Evolutionary conservation across 2,797 vertebrate species (phyloP).

Genomic region (Dendrocincla fuliginosa): DNA sequence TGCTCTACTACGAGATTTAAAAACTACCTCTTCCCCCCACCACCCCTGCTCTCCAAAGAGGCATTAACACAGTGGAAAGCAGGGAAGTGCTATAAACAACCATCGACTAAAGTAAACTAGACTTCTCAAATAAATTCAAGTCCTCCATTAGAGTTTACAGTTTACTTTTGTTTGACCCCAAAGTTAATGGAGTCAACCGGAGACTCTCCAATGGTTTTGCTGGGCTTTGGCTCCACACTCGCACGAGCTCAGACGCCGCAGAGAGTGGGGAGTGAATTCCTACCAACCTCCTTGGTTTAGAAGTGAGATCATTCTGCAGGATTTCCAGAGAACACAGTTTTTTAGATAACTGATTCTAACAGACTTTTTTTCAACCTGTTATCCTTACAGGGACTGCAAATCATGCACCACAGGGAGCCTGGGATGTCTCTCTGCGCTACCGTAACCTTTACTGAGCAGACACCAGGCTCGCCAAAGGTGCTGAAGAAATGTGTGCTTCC

Average conservation of each 20-base stretch:
- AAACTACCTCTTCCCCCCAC: neutral
- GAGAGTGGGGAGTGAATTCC: neutral
- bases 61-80: slow-evolving; percentile 19
- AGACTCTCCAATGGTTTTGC: slow-evolving; percentile 15
- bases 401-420: neutral
- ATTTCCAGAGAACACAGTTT: neutral
- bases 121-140: slow-evolving; percentile 44
- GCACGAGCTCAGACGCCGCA: accelerated
- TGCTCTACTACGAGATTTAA: neutral
- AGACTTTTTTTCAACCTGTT: neutral
- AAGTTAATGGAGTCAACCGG: slow-evolving; percentile 25
- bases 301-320: neutral
- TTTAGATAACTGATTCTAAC: neutral
- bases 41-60: neutral
- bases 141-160: slow-evolving; percentile 52
- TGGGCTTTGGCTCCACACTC: neutral
- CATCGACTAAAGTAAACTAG: slow-evolving; percentile 56
- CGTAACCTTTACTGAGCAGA: neutral
- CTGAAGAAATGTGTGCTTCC: neutral
- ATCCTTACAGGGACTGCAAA: neutral
- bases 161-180: slow-evolving; percentile 58
- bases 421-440: neutral
- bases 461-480: neutral
- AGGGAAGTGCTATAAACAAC: slow-evolving; percentile 59
- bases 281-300: neutral